Evolutionary conservation across 2,113 vertebrate genomes (phyloP).

Genomic region (Chitala chitala): DNA sequence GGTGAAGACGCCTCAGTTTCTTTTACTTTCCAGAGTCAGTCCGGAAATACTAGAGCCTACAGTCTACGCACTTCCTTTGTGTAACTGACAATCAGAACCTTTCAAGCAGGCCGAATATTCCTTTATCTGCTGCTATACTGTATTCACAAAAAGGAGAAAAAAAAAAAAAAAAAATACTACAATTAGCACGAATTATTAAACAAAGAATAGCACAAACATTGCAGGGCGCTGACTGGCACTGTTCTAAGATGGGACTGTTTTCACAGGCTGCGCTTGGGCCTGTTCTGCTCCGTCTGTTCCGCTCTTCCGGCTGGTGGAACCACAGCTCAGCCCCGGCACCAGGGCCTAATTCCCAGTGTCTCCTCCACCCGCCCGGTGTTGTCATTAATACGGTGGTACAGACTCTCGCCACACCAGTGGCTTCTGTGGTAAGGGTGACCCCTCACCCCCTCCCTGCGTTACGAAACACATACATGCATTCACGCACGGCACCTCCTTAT

Average conservation of each 20-base stretch:
- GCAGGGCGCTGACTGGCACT: not conserved
- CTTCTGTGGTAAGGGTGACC: not conserved
- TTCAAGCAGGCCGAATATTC: no score
- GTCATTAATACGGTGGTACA: not conserved
- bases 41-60: no score
- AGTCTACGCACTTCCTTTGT: no score
- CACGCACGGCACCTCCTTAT: no score
- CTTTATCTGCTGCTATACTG: no score
- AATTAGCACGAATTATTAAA: no score
- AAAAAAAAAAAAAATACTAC: no score
- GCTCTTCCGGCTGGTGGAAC: not conserved
- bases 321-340: constrained; percentile 4
- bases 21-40: no score
- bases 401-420: not conserved
- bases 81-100: no score
- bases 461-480: not conserved
- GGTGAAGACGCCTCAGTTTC: no score
- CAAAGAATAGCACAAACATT: not conserved
- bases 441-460: not conserved
- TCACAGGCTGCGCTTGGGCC: not conserved
- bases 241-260: not conserved
- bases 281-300: not conserved
- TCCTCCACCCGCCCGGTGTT: not conserved
- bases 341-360: not conserved
- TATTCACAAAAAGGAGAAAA: no score